These are phyloP conservation scores for Flexamia atlantica DNA, from an alignment of 2,888 invertebrate species.

Conservation along the genomic window DNA sequence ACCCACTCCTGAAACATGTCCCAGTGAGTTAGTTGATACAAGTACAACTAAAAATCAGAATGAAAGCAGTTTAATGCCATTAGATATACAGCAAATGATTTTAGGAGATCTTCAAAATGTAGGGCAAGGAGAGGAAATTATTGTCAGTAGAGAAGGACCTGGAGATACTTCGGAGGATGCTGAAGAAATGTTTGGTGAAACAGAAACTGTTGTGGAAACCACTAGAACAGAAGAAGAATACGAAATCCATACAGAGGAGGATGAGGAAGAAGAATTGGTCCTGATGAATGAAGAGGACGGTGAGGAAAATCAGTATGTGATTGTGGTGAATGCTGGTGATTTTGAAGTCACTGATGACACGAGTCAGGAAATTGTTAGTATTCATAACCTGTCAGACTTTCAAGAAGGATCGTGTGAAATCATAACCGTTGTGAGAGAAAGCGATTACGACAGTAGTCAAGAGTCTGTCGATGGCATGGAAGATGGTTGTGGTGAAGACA, in stretches of 20 bases:
- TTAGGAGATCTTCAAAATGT: slow-evolving; percentile 65
- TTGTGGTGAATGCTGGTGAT: slow-evolving; percentile 58
- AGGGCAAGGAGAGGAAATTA: slow-evolving; percentile 61
- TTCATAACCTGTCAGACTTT: slow-evolving; percentile 55
- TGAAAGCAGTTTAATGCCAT: slow-evolving; percentile 60
- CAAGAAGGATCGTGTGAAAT: slow-evolving; percentile 62
- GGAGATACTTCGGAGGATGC: slow-evolving; percentile 50
- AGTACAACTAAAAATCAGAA: not conserved
- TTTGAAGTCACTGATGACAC: slow-evolving; percentile 34
- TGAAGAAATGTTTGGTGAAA: slow-evolving; percentile 34
- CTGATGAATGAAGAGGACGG: slow-evolving; percentile 51
- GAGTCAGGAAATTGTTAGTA: slow-evolving; percentile 32
- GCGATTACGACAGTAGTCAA: slow-evolving; percentile 62
- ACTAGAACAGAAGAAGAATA: slow-evolving; percentile 58
- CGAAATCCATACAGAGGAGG: slow-evolving; percentile 59
- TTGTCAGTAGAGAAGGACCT: slow-evolving; percentile 51
- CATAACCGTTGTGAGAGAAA: slow-evolving; percentile 63
- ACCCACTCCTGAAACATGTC: not conserved
- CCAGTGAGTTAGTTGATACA: not conserved
- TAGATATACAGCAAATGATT: slow-evolving; percentile 66
- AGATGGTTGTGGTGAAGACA: slow-evolving; percentile 52
- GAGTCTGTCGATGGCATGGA: slow-evolving; percentile 56
- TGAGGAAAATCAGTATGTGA: slow-evolving; percentile 48
- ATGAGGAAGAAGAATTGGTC: slow-evolving; percentile 54
- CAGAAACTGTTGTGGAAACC: slow-evolving; percentile 20